Percentiles rank a stretch among this genome's conserved stretches.
phyloP scores from a whole-genome alignment of 2,888 invertebrate species.

The Diarsia mendica region DNA sequence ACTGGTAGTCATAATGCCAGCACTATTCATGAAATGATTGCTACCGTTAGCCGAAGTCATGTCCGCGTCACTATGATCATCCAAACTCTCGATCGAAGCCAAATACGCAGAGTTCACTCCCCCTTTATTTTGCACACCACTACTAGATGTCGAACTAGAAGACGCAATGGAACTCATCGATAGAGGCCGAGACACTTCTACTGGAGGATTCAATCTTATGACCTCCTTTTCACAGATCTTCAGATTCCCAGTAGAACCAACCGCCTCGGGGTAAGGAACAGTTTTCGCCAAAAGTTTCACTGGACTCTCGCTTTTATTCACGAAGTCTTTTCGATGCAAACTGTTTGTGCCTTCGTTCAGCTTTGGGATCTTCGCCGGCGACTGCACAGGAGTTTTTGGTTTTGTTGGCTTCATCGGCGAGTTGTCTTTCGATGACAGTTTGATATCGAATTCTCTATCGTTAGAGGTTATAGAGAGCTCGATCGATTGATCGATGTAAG shows the following conservation, averaged over 20 bases:
- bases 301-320: constrained; percentile 74
- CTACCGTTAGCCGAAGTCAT: constrained; percentile 87
- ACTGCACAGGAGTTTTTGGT: constrained; percentile 74
- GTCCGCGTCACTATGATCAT: constrained; percentile 94
- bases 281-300: constrained; percentile 80
- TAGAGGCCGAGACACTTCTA: constrained; percentile 92
- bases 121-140: constrained; percentile 91
- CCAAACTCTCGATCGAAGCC: constrained; percentile 96
- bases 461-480: constrained; percentile 87
- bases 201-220: constrained; percentile 88
- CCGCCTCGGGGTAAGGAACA: constrained; percentile 81
- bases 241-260: constrained; percentile 86
- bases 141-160: constrained; percentile 92
- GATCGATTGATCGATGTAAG: constrained; percentile 88
- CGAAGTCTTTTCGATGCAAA: constrained; percentile 84
- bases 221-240: constrained; percentile 85
- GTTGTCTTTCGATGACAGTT: constrained; percentile 84
- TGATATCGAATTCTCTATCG: constrained; percentile 88
- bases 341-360: constrained; percentile 80
- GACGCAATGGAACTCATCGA: constrained; percentile 95
- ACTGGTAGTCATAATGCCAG: constrained; percentile 80
- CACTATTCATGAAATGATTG: constrained; percentile 84
- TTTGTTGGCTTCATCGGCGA: constrained; percentile 79
- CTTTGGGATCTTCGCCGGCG: constrained; percentile 80
- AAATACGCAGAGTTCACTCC: constrained; percentile 94